phyloP scores from a whole-genome alignment of 1,140 invertebrate genomes.

The Tribolium madens region DNA sequence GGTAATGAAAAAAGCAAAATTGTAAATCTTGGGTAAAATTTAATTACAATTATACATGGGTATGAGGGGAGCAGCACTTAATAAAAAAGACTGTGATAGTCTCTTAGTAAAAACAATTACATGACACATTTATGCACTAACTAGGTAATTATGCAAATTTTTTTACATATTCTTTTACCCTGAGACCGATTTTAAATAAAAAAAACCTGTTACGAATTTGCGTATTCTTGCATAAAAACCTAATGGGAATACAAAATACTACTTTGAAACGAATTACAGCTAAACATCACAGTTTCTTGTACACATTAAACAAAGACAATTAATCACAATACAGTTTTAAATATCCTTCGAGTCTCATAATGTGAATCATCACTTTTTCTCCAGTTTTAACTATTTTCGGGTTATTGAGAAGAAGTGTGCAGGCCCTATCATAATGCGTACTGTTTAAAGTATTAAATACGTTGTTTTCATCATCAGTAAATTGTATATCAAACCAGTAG shows the following conservation, averaged over 20 bases:
- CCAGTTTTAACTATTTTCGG: conserved; percentile 11
- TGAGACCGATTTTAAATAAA: not conserved
- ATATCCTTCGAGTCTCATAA: not conserved
- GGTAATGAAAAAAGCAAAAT: conserved; percentile 50
- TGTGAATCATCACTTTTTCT: not conserved
- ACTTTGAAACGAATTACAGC: not conserved
- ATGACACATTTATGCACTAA: not conserved
- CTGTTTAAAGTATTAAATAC: conserved; percentile 19
- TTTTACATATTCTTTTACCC: not conserved
- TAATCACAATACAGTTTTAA: conserved; percentile 31
- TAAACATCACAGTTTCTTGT: not conserved
- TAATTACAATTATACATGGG: not conserved
- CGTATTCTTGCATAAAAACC: not conserved
- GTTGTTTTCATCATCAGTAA: conserved; percentile 7
- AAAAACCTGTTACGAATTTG: not conserved
- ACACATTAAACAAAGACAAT: not conserved
- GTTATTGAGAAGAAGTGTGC: not conserved
- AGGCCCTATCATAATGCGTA: conserved; percentile 11
- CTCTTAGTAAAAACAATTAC: not conserved
- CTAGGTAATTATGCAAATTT: not conserved
- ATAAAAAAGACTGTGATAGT: not conserved
- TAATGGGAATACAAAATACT: not conserved
- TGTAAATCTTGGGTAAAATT: conserved; percentile 47
- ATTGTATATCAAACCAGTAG: conserved; percentile 17
- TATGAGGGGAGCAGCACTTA: too few species aligned